Evolutionary conservation across 2,113 vertebrate genomes (phyloP).

Genomic region (Sinocyclocheilus grahami): DNA sequence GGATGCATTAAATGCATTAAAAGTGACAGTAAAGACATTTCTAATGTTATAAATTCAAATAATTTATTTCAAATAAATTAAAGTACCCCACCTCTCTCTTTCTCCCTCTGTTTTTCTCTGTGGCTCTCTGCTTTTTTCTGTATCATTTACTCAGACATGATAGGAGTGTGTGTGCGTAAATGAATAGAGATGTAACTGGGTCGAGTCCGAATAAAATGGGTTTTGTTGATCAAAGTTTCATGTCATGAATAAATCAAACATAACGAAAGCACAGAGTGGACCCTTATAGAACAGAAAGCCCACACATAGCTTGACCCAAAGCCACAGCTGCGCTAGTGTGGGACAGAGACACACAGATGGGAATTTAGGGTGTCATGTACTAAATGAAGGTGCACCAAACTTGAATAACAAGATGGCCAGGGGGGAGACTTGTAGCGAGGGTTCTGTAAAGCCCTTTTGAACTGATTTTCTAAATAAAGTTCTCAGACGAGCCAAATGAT

Average conservation of each 20-base stretch:
- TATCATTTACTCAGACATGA: background rate
- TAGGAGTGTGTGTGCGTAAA: background rate
- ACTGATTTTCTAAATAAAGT: background rate
- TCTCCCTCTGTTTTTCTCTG: background rate
- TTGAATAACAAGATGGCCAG: background rate
- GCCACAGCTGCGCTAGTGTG: background rate
- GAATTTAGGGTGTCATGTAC: background rate
- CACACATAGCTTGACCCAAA: constrained; percentile 42
- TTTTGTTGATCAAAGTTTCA: constrained; percentile 64
- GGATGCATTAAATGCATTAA: no score
- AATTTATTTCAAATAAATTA: no score
- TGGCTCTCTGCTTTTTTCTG: background rate
- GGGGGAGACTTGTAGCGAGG: no score
- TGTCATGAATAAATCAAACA: constrained; percentile 62
- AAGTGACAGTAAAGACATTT: no score
- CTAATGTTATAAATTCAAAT: no score
- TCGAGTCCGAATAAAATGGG: constrained; percentile 63
- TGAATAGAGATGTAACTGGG: constrained; percentile 51
- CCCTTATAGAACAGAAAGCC: constrained; percentile 54
- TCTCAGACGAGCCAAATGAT: background rate
- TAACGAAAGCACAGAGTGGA: constrained; percentile 60
- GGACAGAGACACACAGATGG: background rate
- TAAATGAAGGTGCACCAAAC: background rate
- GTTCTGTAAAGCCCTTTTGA: background rate
- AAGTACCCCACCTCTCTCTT: background rate